Evolutionary conservation across 2,113 vertebrate species (phyloP), one percentile per base, ranked within the genome.

Genomic region (Petaurus breviceps): DNA sequence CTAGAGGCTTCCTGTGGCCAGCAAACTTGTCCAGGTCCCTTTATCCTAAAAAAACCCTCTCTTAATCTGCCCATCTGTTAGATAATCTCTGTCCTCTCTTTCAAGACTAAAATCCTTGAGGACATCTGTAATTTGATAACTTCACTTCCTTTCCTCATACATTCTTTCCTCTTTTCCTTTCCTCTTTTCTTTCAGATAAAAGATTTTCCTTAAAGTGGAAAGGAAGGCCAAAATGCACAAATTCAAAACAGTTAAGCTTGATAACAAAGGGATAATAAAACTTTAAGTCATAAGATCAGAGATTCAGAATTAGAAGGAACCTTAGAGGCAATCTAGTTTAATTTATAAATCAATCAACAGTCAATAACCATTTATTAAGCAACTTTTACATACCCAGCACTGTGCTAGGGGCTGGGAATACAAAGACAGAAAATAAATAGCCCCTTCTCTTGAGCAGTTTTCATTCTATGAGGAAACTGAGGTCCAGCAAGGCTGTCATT

Each of bases 231-330:
- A 94, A 94, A 91, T 6, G 51, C 19, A 25, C 16, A 51, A 61
- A 91, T 90, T 55, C 54, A 94, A 95, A 92, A 92, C 54, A 89
- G 49, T 54, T 89, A 43, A 26, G 77, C 8, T 92, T 91, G 68
- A 1, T 91, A 92, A 93, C 90, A 89, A 90, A 94, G 91, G 50
- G 43, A 49, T 68, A 14, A 68, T 31, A 37, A 14, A 68, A 68
- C 2, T 14, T 68, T 68, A 68, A 68, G 25, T 28, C 26, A 57
- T 37, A 68, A 68, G 57, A 68, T 68, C 57, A 68, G 28, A 68
- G 31, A 37, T 68, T 68, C 37, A 68, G 57, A 37, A 11, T 31
- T 31, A 68, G 28, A 68, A 31, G 3, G 31, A 11, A 68, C 28
- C 31, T 68, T 37, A 37, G 11, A 37, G 31, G 57, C 31, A 61